These are phyloP conservation scores for Sphecodes monilicornis DNA, from an alignment of 2,888 invertebrate genomes.

Conservation along the genomic window DNA sequence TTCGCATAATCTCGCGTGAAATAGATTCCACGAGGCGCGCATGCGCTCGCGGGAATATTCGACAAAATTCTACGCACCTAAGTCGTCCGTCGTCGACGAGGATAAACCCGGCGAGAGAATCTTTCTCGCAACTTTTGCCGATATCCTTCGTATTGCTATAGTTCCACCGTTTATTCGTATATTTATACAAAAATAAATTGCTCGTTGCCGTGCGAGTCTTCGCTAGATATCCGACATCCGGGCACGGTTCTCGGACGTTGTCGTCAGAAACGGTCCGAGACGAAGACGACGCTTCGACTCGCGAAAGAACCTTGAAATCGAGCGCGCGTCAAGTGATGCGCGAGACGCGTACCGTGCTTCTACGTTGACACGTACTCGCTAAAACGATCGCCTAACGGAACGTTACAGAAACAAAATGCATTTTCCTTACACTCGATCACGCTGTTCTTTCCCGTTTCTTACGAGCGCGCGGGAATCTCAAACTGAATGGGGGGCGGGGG, in stretches of 20 bases:
- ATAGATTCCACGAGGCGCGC: background rate
- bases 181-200: slow-evolving; percentile 74
- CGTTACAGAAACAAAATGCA: slow-evolving; percentile 21
- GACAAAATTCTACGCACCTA: background rate
- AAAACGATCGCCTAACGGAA: slow-evolving; percentile 23
- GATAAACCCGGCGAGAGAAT: background rate
- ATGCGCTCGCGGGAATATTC: background rate
- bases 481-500: background rate
- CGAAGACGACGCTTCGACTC: background rate
- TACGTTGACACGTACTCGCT: background rate
- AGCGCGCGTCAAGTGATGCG: slow-evolving; percentile 25
- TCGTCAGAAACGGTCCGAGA: background rate
- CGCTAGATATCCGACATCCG: slow-evolving; percentile 1
- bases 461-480: background rate
- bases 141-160: slow-evolving; percentile 29
- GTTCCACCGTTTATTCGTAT: slow-evolving; percentile 56
- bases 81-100: slow-evolving; percentile 7
- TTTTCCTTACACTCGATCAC: slow-evolving; percentile 8
- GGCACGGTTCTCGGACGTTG: background rate
- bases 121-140: background rate
- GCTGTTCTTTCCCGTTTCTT: background rate
- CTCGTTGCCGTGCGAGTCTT: slow-evolving; percentile 19
- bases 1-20: background rate
- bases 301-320: slow-evolving; percentile 1
- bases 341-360: slow-evolving; percentile 2